Base-by-base conservation (phyloP, 2,113 vertebrate genomes). In the Zosterops japonicus region DNA sequence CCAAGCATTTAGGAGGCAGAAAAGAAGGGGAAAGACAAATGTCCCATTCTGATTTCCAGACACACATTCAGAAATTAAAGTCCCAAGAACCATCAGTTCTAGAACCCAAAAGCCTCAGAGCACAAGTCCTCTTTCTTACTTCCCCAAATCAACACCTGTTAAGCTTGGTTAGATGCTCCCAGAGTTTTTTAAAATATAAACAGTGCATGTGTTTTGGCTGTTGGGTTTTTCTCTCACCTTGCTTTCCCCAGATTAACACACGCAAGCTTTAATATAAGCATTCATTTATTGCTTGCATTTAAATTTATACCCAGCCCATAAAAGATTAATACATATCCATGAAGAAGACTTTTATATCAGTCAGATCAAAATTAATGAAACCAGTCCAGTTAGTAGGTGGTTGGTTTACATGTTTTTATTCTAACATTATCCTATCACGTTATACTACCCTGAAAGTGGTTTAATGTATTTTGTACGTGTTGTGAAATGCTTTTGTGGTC, bases 281-380 rank as follows among this genome's bases (percentile, higher is more conserved):
- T 64, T 71, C 22, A 31, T 75, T 92, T 88, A 79, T 79, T 94
- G 72, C 90, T 92, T 94, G 92, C 83, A 92, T 94, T 97, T 96
- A 92, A 90, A 95, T 87, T 90, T 95, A 95, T 61, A 95, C 72
- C 88, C 69, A 96, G 55, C 57, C 90, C 82, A 97, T 95, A 95
- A 95, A 97, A 82, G 53, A 95, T 97, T 96, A 97, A 96, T 83
- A 96, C 29, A 67, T 83, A 95, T 74, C 90, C 80, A 92, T 63
- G 93, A 94, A 97, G 92, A 96, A 81, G 80, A 96, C 83, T 96
- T 96, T 93, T 94, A 64, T 85, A 96, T 95, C 94, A 97, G 92
- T 96, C 92, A 94, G 90, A 95, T 91, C 93, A 96, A 97, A 97
- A 97, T 97, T 97, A 97, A 97, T 95, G 93, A 97, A 97, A 83